These are phyloP conservation scores for Oreochromis niloticus DNA, from an alignment of 2,113 vertebrate genomes.

Conservation along the genomic window DNA sequence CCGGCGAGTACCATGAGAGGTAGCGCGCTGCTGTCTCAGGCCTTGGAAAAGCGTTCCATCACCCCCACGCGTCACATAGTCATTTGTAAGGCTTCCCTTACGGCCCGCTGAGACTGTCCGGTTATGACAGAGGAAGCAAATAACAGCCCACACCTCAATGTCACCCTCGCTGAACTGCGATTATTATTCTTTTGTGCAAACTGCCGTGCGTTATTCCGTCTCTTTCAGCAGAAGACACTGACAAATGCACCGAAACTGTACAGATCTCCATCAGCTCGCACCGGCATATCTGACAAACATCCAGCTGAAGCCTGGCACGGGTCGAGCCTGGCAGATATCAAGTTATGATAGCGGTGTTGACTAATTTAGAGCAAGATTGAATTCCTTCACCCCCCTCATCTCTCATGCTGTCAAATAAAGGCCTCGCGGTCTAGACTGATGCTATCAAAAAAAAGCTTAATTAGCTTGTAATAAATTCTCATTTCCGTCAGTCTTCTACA, in stretches of 20 bases:
- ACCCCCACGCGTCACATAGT: neutral
- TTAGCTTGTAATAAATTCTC: conserved; percentile 67
- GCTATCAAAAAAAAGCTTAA: conserved; percentile 60
- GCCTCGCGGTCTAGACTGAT: conserved; percentile 46
- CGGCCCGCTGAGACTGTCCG: neutral
- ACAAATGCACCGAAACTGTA: neutral
- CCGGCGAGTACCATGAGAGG: neutral
- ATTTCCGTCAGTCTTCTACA: conserved; percentile 51
- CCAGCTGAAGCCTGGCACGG: neutral
- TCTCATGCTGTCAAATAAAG: conserved; percentile 60
- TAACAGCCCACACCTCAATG: conserved; percentile 35
- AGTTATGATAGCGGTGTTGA: conserved; percentile 50
- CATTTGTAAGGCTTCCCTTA: conserved; percentile 12
- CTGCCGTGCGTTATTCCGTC: neutral
- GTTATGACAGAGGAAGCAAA: conserved; percentile 7
- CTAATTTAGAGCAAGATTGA: conserved; percentile 60
- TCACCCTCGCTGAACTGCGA: conserved; percentile 6
- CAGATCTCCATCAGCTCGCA: neutral
- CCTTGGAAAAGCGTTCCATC: conserved; percentile 26
- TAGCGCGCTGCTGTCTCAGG: conserved; percentile 8
- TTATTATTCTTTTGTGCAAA: neutral
- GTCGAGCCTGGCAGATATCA: conserved; percentile 35
- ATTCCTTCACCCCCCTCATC: conserved; percentile 53
- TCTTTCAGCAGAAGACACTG: neutral
- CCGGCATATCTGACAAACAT: neutral